phyloP scores from a whole-genome alignment of 2,113 vertebrate species.

The Zosterops japonicus region DNA sequence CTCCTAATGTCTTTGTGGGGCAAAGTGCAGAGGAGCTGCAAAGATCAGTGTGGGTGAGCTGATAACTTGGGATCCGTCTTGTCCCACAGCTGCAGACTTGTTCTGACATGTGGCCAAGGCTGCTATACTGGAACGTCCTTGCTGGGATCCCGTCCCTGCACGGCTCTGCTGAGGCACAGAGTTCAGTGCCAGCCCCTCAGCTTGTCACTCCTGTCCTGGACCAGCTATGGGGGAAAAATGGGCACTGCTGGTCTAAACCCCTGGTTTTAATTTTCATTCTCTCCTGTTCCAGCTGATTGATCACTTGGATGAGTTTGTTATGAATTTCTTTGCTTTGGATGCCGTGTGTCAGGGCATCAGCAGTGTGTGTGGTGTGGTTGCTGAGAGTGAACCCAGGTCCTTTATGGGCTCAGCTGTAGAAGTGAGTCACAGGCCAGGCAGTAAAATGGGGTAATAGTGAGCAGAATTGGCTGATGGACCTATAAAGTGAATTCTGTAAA shows the following conservation, averaged over 20 bases:
- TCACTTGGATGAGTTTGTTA: fast-evolving
- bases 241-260: not conserved
- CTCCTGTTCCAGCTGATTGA: not conserved
- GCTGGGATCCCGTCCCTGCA: not conserved
- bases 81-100: not conserved
- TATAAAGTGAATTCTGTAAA: not conserved
- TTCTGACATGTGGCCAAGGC: not conserved
- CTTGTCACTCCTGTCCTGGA: not conserved
- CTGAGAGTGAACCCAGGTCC: not conserved
- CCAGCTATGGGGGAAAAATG: not conserved
- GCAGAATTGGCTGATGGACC: not conserved
- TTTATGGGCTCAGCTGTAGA: not conserved
- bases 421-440: not conserved
- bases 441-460: not conserved
- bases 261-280: fast-evolving
- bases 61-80: not conserved
- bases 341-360: not conserved
- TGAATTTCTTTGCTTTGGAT: not conserved
- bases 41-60: not conserved
- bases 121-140: not conserved
- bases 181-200: not conserved
- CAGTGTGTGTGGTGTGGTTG: not conserved
- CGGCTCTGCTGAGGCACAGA: not conserved
- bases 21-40: not conserved
- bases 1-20: not conserved